A percentile compares a stretch with the other conserved stretches of the same genome.
phyloP scores from a whole-genome alignment of 1,140 invertebrate species.

The Hormaphis cornu region DNA sequence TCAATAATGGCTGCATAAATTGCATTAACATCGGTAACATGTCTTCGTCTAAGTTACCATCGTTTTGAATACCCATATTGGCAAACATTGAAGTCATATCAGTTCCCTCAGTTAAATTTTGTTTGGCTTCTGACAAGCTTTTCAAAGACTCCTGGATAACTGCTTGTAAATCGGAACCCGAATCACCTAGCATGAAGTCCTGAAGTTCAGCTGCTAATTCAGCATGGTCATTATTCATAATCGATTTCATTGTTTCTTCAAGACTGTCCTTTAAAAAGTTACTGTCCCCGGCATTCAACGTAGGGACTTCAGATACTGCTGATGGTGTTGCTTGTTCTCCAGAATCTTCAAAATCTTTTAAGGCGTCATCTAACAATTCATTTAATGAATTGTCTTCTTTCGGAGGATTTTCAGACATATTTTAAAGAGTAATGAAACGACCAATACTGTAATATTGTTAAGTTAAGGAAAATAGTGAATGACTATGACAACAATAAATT shows the following conservation, averaged over 20 bases:
- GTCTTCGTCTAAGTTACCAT: background rate
- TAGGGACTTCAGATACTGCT: background rate
- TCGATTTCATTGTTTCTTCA: conserved; percentile 24
- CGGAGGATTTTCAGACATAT: conserved; percentile 11
- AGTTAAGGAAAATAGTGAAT: too few species aligned
- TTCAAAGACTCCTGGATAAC: conserved; percentile 24
- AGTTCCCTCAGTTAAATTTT: conserved; percentile 1
- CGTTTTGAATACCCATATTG: conserved; percentile 3
- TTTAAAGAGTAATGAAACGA: too few species aligned
- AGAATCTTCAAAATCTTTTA: conserved; percentile 13
- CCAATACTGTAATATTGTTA: too few species aligned
- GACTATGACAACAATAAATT: too few species aligned
- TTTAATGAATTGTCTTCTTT: background rate
- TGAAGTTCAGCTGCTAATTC: background rate
- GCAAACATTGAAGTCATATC: conserved; percentile 20
- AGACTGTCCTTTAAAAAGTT: conserved; percentile 9
- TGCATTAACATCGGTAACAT: conserved; percentile 23
- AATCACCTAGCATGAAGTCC: conserved; percentile 9
- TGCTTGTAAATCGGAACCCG: background rate
- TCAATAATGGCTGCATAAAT: conserved; percentile 10
- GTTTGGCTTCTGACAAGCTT: conserved; percentile 9
- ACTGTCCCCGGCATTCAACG: background rate
- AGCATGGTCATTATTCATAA: conserved; percentile 13
- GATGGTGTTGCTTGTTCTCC: background rate
- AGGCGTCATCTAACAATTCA: conserved; percentile 11